Evolutionary conservation across 2,888 invertebrate genomes (phyloP).

Genomic region (Drosophila anomalata): DNA sequence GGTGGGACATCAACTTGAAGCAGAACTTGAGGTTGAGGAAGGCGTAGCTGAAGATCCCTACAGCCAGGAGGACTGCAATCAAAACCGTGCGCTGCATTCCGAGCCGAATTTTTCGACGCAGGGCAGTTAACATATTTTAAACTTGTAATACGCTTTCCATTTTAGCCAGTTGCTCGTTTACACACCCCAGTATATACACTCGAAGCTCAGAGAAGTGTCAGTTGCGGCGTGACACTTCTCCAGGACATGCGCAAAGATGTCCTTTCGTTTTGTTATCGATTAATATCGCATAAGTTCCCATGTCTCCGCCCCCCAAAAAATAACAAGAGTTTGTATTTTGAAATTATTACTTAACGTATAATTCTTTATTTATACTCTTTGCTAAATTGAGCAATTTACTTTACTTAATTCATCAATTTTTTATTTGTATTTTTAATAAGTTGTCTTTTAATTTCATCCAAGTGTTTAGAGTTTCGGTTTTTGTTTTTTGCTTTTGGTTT

Average conservation of each 20-base stretch:
- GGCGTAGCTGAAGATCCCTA: conserved; percentile 79
- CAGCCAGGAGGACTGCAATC: conserved; percentile 72
- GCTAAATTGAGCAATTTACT: conserved; percentile 83
- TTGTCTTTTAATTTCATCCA: conserved; percentile 67
- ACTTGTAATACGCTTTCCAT: conserved; percentile 9
- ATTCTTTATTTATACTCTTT: conserved; percentile 81
- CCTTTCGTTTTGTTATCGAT: conserved; percentile 15
- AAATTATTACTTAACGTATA: conserved; percentile 83
- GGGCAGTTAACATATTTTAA: conserved; percentile 78
- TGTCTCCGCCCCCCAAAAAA: conserved; percentile 5
- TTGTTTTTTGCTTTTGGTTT: conserved; percentile 47
- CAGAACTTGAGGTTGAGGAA: conserved; percentile 82
- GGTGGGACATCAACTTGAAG: conserved; percentile 81
- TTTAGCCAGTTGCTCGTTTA: conserved; percentile 24
- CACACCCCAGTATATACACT: conserved; percentile 42
- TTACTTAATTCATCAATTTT: conserved; percentile 76
- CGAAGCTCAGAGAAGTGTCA: conserved; percentile 33
- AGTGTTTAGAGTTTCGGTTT: conserved; percentile 62
- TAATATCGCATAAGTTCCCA: neutral
- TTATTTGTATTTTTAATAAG: conserved; percentile 60
- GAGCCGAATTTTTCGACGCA: conserved; percentile 80
- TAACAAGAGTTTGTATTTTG: conserved; percentile 43
- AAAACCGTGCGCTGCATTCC: conserved; percentile 80
- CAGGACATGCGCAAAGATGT: conserved; percentile 56
- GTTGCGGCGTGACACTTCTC: conserved; percentile 29